Evolutionary conservation across 2,113 vertebrate genomes (phyloP).

Genomic region (Zapus hudsonius): DNA sequence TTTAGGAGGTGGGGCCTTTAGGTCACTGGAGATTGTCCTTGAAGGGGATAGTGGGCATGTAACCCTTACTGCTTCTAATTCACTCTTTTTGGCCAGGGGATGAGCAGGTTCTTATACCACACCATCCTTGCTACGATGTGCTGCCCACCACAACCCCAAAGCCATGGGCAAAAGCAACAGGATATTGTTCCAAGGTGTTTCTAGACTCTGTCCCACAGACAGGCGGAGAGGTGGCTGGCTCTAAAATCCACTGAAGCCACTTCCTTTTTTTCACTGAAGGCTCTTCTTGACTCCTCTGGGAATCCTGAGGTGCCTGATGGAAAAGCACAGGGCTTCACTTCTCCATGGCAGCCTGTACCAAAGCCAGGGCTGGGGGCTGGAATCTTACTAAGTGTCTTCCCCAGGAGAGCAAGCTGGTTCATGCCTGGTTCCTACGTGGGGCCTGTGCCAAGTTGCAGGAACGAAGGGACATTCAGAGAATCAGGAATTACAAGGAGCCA

Average conservation of each 20-base stretch:
- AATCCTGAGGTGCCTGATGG: not conserved
- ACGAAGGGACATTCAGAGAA: not conserved
- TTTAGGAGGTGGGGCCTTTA: not conserved
- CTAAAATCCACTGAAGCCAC: not conserved
- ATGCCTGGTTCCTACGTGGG: not conserved
- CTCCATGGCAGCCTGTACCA: not conserved
- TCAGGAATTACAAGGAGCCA: not conserved
- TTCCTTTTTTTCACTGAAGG: too few species aligned
- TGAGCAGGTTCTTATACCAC: not conserved
- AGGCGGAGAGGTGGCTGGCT: not conserved
- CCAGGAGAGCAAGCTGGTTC: not conserved
- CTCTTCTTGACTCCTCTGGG: rapidly evolving
- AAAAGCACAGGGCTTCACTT: not conserved
- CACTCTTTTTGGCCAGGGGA: not conserved
- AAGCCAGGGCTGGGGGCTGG: not conserved
- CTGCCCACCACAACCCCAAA: not conserved
- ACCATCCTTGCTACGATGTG: not conserved
- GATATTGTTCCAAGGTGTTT: not conserved
- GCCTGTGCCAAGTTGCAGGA: not conserved
- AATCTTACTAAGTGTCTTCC: not conserved
- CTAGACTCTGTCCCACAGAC: not conserved
- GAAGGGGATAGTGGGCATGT: too few species aligned
- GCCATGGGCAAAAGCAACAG: not conserved
- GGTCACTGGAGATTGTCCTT: not conserved
- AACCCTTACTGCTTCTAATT: not conserved